phyloP scores from a whole-genome alignment of 2,888 invertebrate genomes.

The Mythimna vitellina region DNA sequence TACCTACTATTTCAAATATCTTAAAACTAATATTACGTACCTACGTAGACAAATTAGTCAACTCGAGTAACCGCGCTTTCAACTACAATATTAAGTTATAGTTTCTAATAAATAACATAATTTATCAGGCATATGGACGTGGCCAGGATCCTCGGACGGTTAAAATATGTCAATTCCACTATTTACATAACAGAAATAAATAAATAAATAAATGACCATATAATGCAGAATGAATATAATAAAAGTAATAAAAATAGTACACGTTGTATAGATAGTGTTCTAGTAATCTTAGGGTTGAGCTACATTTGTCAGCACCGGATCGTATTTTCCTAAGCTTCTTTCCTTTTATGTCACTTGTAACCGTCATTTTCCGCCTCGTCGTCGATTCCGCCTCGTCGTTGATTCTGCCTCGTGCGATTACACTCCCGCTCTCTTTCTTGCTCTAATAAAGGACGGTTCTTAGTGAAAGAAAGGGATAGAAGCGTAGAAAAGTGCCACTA shows the following conservation, averaged over 20 bases:
- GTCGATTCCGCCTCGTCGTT: too few species aligned
- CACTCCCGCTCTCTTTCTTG: too few species aligned
- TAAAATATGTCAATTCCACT: conserved; percentile 24
- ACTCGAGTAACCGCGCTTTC: conserved; percentile 21
- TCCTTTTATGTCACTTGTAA: too few species aligned
- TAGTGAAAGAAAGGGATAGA: too few species aligned
- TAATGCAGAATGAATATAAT: not conserved
- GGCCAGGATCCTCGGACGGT: conserved; percentile 59
- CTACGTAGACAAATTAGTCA: not conserved
- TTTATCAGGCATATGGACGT: conserved; percentile 61
- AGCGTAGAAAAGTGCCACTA: too few species aligned
- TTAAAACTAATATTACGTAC: not conserved
- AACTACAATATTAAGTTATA: conserved; percentile 11
- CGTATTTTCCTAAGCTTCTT: too few species aligned
- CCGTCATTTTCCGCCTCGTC: too few species aligned
- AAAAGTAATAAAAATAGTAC: conserved; percentile 6
- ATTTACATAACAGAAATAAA: conserved; percentile 39
- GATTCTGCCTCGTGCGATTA: too few species aligned
- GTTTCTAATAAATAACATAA: conserved; percentile 22
- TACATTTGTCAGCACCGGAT: too few species aligned
- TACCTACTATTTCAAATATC: not conserved
- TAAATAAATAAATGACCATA: conserved; percentile 27
- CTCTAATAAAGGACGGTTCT: too few species aligned
- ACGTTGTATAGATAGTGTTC: conserved; percentile 7
- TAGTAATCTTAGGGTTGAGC: not conserved